These are phyloP conservation scores for Nothocercus julius DNA, from an alignment of 2,113 vertebrate species.

Conservation along the genomic window DNA sequence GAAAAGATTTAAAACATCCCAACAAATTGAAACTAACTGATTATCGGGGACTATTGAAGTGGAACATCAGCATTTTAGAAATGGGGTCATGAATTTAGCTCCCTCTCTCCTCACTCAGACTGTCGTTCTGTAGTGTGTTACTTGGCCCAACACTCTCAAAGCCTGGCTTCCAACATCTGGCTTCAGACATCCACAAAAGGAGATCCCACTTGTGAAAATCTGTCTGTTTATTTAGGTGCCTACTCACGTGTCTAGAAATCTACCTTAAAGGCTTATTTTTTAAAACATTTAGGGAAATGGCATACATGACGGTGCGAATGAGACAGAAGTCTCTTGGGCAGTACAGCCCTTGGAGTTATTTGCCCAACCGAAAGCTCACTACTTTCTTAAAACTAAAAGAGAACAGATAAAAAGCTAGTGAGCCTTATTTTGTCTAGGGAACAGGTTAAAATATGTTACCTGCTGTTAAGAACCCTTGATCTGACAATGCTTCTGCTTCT, in stretches of 20 bases:
- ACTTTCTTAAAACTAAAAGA: background rate
- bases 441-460: conserved; percentile 3
- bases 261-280: background rate
- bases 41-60: background rate
- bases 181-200: background rate
- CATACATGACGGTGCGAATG: background rate
- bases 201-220: background rate
- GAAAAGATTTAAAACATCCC: background rate
- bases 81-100: background rate
- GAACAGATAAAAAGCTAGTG: background rate
- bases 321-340: background rate
- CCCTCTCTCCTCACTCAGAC: background rate
- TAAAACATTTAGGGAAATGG: background rate
- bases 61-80: background rate
- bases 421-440: background rate
- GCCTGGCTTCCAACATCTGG: background rate
- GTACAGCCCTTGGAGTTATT: background rate
- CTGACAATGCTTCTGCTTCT: conserved; percentile 27
- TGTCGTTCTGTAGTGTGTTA: background rate
- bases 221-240: background rate
- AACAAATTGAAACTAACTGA: background rate
- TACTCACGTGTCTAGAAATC: background rate
- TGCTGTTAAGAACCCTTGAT: background rate
- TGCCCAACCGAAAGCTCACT: background rate
- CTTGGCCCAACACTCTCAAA: background rate